These are phyloP conservation scores for Myiozetetes cayanensis DNA, from an alignment of 2,113 vertebrate genomes.

Conservation along the genomic window DNA sequence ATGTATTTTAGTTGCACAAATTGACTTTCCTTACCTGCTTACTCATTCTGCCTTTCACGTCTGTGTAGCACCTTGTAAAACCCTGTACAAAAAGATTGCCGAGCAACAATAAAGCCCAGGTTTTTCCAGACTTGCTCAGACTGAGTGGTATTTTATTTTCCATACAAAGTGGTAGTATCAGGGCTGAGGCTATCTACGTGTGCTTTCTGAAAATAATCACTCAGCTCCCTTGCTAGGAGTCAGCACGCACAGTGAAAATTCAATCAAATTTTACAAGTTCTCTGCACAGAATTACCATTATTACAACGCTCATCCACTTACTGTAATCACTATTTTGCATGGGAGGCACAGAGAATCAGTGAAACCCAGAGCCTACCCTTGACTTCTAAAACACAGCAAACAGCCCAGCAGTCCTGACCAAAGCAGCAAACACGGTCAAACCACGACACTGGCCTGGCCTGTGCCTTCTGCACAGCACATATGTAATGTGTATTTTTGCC, in stretches of 20 bases:
- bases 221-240: not conserved
- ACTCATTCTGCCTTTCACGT: slow-evolving; percentile 27
- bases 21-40: slow-evolving; percentile 42
- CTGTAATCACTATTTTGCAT: not conserved
- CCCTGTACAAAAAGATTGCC: slow-evolving; percentile 20
- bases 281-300: not conserved
- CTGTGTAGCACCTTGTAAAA: slow-evolving; percentile 18
- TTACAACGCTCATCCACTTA: not conserved
- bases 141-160: not conserved
- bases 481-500: not conserved
- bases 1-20: slow-evolving; percentile 47
- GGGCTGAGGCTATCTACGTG: not conserved
- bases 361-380: not conserved
- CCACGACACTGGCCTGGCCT: not conserved
- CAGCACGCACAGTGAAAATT: not conserved
- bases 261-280: not conserved
- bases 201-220: not conserved
- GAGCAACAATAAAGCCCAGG: slow-evolving; percentile 27
- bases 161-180: not conserved
- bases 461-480: not conserved
- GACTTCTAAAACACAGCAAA: not conserved
- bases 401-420: not conserved
- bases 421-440: not conserved
- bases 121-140: not conserved
- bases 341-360: not conserved